Base-by-base conservation (phyloP, 2,888 invertebrate species). In the Drosophila gaucha region DNA sequence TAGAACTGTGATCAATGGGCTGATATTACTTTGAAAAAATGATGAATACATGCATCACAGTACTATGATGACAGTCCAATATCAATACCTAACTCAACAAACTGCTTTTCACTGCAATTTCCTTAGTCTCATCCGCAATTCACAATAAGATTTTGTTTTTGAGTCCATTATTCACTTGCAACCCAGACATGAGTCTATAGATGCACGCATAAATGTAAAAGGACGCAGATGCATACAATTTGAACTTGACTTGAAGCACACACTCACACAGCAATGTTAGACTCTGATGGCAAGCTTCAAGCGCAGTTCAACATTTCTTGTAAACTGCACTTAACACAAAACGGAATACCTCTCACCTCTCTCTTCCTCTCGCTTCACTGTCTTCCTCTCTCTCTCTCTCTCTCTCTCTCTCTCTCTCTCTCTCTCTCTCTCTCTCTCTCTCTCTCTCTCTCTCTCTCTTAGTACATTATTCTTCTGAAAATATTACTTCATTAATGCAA, bases 401-500 rank as follows among this genome's bases (percentile, higher is more conserved):
- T n/a, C n/a, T n/a, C n/a, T 22, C 22, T 22, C 22, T 33, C 20
- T 46, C 18, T 3, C 16, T 28, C 5, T 4, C 24, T 12, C 4
- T 8, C 0, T 5, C 1, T 0, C 39, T 4, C 3, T 10, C 22
- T 10, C 6, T 39, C n/a, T 6, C 6, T 8, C 4, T 9, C 2
- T 20, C 28, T 16, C 6, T 26, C 4, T 16, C 9, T 8, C 12
- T 10, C 16, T 16, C 28, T n/a, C 22, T 16, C 16, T 38, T 8
- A 28, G 16, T 26, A 9, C 20, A 28, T 24, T 16, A 28, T 60
- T 39, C 35, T 16, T 10, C 9, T 16, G 12, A 54, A 65, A 47
- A 66, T 71, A 74, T 74, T 67, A 76, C 73, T 74, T 74, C 76
- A 76, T 74, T 74, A 74, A 76, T 74, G 73, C 73, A 74, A 66